phyloP scores from a whole-genome alignment of 2,113 vertebrate species.

The Elephantulus edwardii region DNA sequence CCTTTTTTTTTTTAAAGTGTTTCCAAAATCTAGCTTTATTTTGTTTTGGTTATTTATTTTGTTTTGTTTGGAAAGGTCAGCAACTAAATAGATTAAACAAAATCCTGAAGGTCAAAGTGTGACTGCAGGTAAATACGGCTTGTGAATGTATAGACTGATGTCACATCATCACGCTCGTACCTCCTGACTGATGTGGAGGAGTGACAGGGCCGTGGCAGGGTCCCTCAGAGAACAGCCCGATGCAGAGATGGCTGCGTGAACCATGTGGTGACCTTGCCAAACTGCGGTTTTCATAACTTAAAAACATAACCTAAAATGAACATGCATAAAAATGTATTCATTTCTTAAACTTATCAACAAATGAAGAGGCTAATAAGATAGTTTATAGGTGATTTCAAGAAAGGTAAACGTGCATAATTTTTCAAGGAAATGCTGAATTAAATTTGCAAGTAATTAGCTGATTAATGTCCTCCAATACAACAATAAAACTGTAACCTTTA shows the following conservation, averaged over 20 bases:
- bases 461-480: not conserved
- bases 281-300: not conserved
- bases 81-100: not conserved
- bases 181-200: not conserved
- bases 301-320: not conserved
- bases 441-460: not conserved
- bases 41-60: not conserved
- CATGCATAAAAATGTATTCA: not conserved
- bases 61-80: not conserved
- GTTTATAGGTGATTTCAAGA: not conserved
- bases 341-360: not conserved
- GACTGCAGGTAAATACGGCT: not conserved
- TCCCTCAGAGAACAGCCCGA: not conserved
- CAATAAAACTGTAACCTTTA: conserved; percentile 18
- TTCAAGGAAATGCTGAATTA: not conserved
- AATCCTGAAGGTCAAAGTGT: not conserved
- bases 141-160: not conserved
- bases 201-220: not conserved
- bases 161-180: not conserved
- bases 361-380: not conserved
- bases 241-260: not conserved
- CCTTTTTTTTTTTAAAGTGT: no score
- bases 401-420: not conserved
- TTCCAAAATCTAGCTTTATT: not conserved
- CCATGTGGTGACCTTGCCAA: not conserved